These are phyloP conservation scores for Chlorospingus semifuscus DNA, from an alignment of 2,797 vertebrate species.

Conservation along the genomic window DNA sequence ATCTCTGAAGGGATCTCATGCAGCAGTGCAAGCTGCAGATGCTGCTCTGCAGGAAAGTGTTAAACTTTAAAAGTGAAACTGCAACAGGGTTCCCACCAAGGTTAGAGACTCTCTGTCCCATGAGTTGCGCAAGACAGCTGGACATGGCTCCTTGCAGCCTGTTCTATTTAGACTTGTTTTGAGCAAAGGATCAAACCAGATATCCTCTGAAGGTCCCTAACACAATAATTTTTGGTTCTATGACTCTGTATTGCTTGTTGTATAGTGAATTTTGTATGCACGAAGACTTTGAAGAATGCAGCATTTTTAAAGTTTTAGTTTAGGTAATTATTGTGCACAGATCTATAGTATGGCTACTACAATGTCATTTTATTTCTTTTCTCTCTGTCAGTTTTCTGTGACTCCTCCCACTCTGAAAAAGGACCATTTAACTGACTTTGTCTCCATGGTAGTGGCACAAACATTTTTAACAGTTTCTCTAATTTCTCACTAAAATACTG, in stretches of 20 bases:
- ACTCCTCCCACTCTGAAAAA: neutral
- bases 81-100: neutral
- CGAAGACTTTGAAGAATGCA: neutral
- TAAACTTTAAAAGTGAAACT: neutral
- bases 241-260: neutral
- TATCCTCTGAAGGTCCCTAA: neutral
- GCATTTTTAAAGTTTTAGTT: constrained; percentile 5
- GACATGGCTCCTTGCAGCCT: neutral
- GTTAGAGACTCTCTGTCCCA: neutral
- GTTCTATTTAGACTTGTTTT: neutral
- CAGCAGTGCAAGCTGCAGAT: neutral
- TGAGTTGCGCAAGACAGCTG: neutral
- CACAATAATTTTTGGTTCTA: neutral
- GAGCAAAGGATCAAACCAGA: neutral
- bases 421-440: neutral
- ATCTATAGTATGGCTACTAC: neutral
- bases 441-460: neutral
- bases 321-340: neutral
- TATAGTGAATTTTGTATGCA: neutral
- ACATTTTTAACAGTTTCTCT: neutral
- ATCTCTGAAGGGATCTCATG: neutral
- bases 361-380: neutral
- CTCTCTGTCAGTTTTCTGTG: neutral
- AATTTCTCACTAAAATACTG: neutral
- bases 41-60: neutral